Base-by-base conservation (phyloP, 2,797 vertebrate genomes). In the Oophaga sylvatica region DNA sequence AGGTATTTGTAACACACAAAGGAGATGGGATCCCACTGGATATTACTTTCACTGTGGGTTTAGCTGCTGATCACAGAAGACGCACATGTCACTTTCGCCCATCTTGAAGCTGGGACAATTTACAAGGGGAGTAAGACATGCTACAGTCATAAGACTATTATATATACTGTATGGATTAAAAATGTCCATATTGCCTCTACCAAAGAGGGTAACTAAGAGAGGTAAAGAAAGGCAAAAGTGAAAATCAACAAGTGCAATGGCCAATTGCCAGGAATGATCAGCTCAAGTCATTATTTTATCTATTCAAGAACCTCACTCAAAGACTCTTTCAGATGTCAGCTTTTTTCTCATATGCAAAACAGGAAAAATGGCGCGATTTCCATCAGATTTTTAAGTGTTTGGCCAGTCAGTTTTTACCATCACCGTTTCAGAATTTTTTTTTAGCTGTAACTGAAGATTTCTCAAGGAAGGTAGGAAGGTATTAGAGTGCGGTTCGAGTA, bases 1-100 rank as follows among this genome's bases (percentile, higher is more conserved):
- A 89, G 83, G 84, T 86, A 87, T 89, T 86, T 86, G 84, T 83
- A 86, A 80, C 88, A 89, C 88, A 87, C 75, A 57, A 48, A 89
- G 81, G 88, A 89, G 85, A 89, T 86, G 35, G 84, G 84, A 88
- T 88, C 88, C 88, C 26, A 56, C 87, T 71, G 84, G 88, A 89
- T 86, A 83, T 65, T 53, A 31, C 68, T 86, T 63, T 83, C 88
- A 65, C 80, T 86, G 84, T 79, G 73, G 88, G 62, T 89, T 89
- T 89, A 89, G 84, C 35, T 56, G 62, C 80, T 87, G 84, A 89
- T 86, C 80, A 83, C 83, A 83, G 83, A 79, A 82, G 84, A 87
- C 20, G 63, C 70, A 83, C 80, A 89, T 78, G 84, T 83, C 84
- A 86, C 80, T 76, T 29, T 29, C 45, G 70, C 60, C 60, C 77